These are phyloP conservation scores for Pinna nobilis DNA, from an alignment of 1,140 invertebrate species.

Conservation along the genomic window DNA sequence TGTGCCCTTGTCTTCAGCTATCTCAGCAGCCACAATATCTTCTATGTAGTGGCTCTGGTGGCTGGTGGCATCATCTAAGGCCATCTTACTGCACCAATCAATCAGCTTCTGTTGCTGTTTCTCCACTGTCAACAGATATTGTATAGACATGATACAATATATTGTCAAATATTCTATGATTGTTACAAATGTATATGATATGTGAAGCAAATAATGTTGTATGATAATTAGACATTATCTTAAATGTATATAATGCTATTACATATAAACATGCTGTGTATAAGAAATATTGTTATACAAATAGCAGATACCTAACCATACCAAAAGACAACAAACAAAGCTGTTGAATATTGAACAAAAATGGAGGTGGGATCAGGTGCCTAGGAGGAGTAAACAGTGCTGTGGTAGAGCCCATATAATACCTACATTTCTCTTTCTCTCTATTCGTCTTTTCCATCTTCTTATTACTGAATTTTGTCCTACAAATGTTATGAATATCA, in stretches of 20 bases:
- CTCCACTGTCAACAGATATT: constrained; percentile 64
- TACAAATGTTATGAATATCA: constrained; percentile 35
- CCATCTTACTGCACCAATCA: constrained; percentile 67
- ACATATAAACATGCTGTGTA: no score
- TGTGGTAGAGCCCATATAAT: no score
- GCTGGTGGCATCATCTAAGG: neutral
- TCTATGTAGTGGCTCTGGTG: neutral
- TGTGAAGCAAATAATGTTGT: neutral
- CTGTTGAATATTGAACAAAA: no score
- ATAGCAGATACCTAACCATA: no score
- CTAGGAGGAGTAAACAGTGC: no score
- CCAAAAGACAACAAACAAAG: no score
- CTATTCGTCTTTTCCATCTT: constrained; percentile 77
- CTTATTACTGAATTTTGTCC: constrained; percentile 83
- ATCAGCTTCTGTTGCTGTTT: constrained; percentile 76
- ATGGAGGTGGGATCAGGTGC: no score
- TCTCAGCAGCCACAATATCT: constrained; percentile 5
- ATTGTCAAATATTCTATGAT: neutral
- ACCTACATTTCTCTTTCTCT: constrained; percentile 47
- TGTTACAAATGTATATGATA: neutral
- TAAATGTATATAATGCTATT: no score
- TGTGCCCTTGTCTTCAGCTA: constrained; percentile 3
- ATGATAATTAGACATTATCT: no score
- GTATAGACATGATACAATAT: neutral
- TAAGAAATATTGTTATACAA: no score